phyloP scores from a whole-genome alignment of 2,113 vertebrate genomes.

The Emydura subglobosa region DNA sequence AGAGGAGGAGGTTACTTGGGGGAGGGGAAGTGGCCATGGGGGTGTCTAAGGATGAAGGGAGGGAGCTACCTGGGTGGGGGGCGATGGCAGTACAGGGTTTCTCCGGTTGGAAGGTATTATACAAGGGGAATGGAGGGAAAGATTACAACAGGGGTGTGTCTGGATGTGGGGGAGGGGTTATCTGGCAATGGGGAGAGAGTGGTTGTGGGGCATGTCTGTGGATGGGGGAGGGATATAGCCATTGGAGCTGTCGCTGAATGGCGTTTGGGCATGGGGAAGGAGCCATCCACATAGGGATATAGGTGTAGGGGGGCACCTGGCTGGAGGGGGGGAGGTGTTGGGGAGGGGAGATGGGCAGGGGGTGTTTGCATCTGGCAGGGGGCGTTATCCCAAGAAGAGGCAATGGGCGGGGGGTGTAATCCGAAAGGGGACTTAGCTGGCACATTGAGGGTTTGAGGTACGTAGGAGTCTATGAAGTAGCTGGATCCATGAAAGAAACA shows the following conservation, averaged over 20 bases:
- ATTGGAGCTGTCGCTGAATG: not conserved
- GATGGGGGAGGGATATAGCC: not conserved
- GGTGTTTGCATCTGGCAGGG: not conserved
- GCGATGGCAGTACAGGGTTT: not conserved
- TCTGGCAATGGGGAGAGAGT: not conserved
- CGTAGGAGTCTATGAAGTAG: not conserved
- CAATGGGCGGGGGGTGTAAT: not conserved
- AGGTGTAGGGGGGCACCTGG: too few relatives aligned
- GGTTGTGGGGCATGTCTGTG: not conserved
- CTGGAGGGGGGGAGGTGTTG: too few relatives aligned
- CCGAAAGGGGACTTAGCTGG: not conserved
- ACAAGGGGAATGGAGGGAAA: too few relatives aligned
- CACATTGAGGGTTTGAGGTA: not conserved
- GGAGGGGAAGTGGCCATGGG: too few relatives aligned
- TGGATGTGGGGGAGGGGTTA: not conserved
- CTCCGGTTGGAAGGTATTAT: too few relatives aligned
- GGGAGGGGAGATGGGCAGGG: not conserved
- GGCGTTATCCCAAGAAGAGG: not conserved
- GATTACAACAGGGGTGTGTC: not conserved
- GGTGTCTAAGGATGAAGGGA: not conserved
- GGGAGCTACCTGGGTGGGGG: too few relatives aligned
- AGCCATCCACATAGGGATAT: too few relatives aligned
- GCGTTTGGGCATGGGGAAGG: not conserved
- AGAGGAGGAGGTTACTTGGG: too few relatives aligned
- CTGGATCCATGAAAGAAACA: not conserved